Conservation (phyloP, 2,888 invertebrate species). For the Metopia argyrocephala region DNA sequence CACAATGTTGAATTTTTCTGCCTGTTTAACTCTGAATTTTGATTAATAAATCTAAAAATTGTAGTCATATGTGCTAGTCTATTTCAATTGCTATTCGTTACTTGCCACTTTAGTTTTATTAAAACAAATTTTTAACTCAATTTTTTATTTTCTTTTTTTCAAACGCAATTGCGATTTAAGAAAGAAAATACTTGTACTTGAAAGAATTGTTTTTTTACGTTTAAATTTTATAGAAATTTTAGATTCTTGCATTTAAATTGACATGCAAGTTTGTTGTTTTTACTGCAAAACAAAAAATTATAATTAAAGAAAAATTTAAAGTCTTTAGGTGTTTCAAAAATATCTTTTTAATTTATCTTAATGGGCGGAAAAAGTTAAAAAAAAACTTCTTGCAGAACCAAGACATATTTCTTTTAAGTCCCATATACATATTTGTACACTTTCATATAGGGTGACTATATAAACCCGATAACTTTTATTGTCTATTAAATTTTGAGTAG, state of each 20-base stretch:
- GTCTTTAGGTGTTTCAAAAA: background rate
- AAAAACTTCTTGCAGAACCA: background rate
- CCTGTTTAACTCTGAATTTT: constrained; percentile 55
- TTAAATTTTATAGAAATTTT: constrained; percentile 6
- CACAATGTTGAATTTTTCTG: constrained; percentile 49
- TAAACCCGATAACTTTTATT: no score
- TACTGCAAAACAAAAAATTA: constrained; percentile 5
- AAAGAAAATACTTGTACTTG: background rate
- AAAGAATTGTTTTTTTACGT: background rate
- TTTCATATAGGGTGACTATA: no score
- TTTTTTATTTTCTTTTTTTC: constrained; percentile 1
- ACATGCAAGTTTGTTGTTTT: constrained; percentile 40
- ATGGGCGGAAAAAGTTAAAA: background rate
- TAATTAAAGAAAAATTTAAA: constrained; percentile 10
- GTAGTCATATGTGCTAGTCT: constrained; percentile 1
- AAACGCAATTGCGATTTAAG: constrained; percentile 37
- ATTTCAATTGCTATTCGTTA: constrained; percentile 10
- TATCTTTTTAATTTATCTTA: background rate
- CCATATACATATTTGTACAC: no score
- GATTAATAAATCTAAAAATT: constrained; percentile 53
- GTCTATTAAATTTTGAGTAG: no score
- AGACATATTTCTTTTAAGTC: no score
- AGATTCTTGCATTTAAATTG: constrained; percentile 40
- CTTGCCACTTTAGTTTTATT: constrained; percentile 29
- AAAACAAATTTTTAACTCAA: constrained; percentile 44